Conservation (phyloP, 1,140 invertebrate genomes). For the Wasmannia auropunctata region DNA sequence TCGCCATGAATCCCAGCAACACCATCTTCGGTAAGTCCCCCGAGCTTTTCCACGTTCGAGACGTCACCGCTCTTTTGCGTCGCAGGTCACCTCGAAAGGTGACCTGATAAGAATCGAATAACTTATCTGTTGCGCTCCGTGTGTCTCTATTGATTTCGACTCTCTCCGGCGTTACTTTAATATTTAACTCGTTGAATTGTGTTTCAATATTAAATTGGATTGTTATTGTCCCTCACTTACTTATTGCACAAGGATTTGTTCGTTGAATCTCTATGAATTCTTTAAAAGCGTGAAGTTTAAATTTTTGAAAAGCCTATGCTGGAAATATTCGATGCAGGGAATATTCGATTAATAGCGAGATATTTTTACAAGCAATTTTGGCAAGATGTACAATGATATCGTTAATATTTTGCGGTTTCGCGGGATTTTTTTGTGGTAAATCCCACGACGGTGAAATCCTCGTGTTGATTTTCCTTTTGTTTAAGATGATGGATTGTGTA, state of each 20-base stretch:
- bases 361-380: too few species aligned
- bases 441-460: neutral
- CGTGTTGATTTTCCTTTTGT: neutral
- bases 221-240: neutral
- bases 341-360: neutral
- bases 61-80: neutral
- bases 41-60: too few species aligned
- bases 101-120: neutral
- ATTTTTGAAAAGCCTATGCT: neutral
- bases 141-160: neutral
- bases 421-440: too few species aligned
- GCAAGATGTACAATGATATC: neutral
- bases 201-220: neutral
- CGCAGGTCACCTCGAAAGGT: neutral
- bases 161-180: neutral
- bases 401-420: neutral
- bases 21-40: constrained; percentile 89
- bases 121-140: neutral
- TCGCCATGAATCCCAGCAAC: constrained; percentile 91
- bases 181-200: neutral
- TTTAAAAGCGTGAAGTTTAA: neutral
- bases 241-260: neutral
- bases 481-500: neutral
- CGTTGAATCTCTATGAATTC: neutral
- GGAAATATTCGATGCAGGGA: neutral